Evolutionary conservation across 2,113 vertebrate species (phyloP).

Genomic region (Hydropotes inermis): DNA sequence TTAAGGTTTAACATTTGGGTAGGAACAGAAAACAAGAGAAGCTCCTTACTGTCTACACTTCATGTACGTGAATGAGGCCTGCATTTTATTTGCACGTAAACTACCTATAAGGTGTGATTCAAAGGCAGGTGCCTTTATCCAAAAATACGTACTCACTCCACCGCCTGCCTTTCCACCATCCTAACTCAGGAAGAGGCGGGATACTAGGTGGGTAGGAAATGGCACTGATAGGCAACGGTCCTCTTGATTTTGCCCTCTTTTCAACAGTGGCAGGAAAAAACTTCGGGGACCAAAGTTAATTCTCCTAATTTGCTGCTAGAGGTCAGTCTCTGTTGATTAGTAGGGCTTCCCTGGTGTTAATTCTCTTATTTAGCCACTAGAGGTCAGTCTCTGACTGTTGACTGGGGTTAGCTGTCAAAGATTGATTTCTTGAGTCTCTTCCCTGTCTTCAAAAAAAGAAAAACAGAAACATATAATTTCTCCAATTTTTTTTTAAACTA

Average conservation of each 20-base stretch:
- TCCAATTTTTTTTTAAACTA: neutral
- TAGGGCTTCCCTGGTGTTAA: neutral
- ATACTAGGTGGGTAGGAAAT: neutral
- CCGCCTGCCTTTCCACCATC: neutral
- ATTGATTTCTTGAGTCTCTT: neutral
- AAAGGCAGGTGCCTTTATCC: neutral
- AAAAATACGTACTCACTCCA: neutral
- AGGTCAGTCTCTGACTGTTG: neutral
- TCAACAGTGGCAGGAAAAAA: neutral
- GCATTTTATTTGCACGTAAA: no score
- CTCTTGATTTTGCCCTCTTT: neutral
- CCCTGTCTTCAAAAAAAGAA: neutral
- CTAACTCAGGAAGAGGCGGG: neutral
- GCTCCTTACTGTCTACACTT: neutral
- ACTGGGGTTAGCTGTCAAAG: neutral
- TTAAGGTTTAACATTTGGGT: neutral
- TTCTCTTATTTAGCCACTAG: neutral
- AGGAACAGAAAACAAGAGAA: neutral
- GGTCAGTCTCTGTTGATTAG: neutral
- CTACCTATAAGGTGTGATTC: neutral
- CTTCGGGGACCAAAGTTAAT: neutral
- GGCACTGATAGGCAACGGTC: neutral
- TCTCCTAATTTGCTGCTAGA: neutral
- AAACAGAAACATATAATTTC: neutral
- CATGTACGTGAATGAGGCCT: fast-evolving